Conservation (phyloP, 2,113 vertebrate species). For the Echinops telfairi region DNA sequence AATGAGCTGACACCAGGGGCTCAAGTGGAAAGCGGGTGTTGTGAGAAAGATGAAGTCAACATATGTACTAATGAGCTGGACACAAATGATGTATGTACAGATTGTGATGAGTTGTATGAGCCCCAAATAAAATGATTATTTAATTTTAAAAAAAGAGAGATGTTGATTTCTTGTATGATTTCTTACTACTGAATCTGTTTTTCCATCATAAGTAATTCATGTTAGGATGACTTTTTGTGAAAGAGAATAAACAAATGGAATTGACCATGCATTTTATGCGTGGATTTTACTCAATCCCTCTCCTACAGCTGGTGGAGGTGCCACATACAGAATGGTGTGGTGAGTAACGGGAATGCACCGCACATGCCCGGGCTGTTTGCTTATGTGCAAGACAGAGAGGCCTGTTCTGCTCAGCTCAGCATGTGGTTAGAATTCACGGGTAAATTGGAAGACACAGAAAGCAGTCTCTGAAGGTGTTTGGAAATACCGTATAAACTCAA, state of each 20-base stretch:
- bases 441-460: neutral
- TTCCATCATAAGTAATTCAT: slow-evolving; percentile 11
- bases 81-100: too few relatives aligned
- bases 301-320: neutral
- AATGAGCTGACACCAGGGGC: too few relatives aligned
- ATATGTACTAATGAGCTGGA: too few relatives aligned
- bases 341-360: neutral
- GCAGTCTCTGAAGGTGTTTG: slow-evolving; percentile 1
- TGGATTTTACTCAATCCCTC: neutral
- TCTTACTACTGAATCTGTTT: slow-evolving; percentile 23
- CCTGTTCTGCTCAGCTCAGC: neutral
- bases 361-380: neutral
- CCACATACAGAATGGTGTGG: neutral
- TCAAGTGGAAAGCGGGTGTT: too few relatives aligned
- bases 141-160: neutral
- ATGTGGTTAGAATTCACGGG: neutral
- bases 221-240: slow-evolving; percentile 35
- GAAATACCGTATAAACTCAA: neutral
- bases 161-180: slow-evolving; percentile 31
- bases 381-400: neutral
- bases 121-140: too few relatives aligned
- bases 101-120: too few relatives aligned
- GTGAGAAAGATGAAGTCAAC: too few relatives aligned
- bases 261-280: slow-evolving; percentile 31
- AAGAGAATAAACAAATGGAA: neutral